Conservation (phyloP, 2,888 invertebrate genomes). For the Andrena bucephala region DNA sequence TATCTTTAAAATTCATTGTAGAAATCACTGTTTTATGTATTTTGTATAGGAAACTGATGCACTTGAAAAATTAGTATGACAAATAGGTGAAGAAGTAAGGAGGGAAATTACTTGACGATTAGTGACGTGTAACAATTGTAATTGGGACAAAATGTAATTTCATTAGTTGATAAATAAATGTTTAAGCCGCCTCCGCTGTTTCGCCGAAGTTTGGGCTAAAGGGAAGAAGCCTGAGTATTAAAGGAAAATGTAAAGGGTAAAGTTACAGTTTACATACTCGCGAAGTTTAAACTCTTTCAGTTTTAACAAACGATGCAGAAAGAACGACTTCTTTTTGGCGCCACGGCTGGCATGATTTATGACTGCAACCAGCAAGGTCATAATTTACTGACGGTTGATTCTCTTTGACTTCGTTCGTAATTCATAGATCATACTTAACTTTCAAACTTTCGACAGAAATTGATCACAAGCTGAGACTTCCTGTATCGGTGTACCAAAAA, state of each 20-base stretch:
- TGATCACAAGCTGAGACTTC: constrained; percentile 35
- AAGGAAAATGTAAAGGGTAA: neutral
- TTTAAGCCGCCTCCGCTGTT: too few relatives aligned
- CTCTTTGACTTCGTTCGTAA: constrained; percentile 47
- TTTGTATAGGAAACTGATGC: too few relatives aligned
- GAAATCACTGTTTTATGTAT: too few relatives aligned
- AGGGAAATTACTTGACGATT: too few relatives aligned
- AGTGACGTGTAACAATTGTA: too few relatives aligned
- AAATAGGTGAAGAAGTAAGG: too few relatives aligned
- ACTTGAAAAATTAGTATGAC: too few relatives aligned
- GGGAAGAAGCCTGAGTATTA: neutral
- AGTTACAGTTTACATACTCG: neutral
- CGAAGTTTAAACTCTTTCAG: constrained; percentile 27
- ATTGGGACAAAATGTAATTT: too few relatives aligned
- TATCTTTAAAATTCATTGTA: too few relatives aligned
- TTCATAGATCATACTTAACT: constrained; percentile 55
- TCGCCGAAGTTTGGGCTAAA: neutral
- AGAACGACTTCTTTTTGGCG: constrained; percentile 22
- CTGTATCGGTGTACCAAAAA: constrained; percentile 20
- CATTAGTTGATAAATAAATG: too few relatives aligned
- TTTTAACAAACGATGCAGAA: constrained; percentile 10
- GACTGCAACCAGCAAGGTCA: constrained; percentile 6
- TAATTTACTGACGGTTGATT: constrained; percentile 42
- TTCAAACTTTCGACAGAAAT: constrained; percentile 43
- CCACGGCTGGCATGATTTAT: constrained; percentile 40